phyloP scores from a whole-genome alignment of 2,888 invertebrate species.

The Tethea ocularis region DNA sequence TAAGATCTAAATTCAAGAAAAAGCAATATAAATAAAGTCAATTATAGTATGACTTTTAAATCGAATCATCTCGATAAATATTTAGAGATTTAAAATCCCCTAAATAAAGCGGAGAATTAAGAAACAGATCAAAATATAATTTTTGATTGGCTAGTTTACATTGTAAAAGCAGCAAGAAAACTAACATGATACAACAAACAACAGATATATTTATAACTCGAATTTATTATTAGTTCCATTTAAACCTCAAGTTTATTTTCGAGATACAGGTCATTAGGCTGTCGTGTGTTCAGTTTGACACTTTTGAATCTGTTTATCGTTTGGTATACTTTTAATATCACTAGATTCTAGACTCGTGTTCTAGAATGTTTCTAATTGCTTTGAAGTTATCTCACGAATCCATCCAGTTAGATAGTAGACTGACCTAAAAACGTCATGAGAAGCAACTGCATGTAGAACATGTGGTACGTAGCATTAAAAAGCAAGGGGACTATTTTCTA shows the following conservation, averaged over 20 bases:
- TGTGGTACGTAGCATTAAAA: not conserved
- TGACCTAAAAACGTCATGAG: slow-evolving; percentile 4
- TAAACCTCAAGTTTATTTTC: not conserved
- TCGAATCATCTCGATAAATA: not conserved
- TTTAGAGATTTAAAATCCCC: not conserved
- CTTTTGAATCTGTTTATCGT: not conserved
- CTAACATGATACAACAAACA: too few species aligned
- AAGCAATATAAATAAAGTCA: not conserved
- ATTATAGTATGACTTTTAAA: not conserved
- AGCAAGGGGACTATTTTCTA: not conserved
- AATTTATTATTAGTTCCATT: not conserved
- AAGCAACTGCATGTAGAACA: slow-evolving; percentile 1
- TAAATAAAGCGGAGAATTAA: not conserved
- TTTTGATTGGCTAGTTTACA: not conserved
- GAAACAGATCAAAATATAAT: not conserved
- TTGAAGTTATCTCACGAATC: not conserved
- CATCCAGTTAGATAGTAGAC: not conserved
- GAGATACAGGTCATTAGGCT: not conserved
- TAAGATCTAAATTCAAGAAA: not conserved
- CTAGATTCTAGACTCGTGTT: not conserved
- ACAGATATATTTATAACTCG: not conserved
- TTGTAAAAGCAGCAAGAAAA: not conserved
- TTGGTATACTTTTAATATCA: not conserved
- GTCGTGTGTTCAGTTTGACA: not conserved
- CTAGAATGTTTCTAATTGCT: not conserved